Base-by-base conservation (phyloP, 2,888 invertebrate genomes). In the Bombyx huttoni region DNA sequence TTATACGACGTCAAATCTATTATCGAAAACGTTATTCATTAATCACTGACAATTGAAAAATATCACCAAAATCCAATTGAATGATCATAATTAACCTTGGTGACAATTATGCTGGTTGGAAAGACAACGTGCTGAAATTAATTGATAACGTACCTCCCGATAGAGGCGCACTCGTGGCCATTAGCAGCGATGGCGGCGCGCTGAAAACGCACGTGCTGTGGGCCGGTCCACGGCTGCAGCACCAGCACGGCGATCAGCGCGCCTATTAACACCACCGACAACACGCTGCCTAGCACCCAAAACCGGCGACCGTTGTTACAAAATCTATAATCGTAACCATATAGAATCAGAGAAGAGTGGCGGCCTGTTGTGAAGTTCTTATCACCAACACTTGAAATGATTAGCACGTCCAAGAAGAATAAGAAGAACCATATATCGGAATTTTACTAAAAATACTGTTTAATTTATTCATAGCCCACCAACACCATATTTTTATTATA, bases 131-230 rank as follows among this genome's bases (percentile, higher is more conserved):
- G n/a, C n/a, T n/a, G n/a, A 49, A 12, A 52, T 54, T 51, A 34
- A 12, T 47, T 34, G 7, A 14, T 46, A 8, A 8, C 10, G 10
- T 68, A 92, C 92, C 89, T 90, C 63, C 94, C 95, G 60, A 95
- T 91, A 34, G 84, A 76, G 7, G 95, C 92, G 76, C 95, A 96
- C 69, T 93, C 92, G 60, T 83, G 78, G 50, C 94, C 94, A 82
- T 94, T 95, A 47, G 94, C 91, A 34, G 92, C 91, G 54, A 95
- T 91, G 5, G 92, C 92, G 47, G 91, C 92, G 61, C 68, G 78
- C 63, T 67, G 73, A 77, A 62, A 88, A 66, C 80, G 81, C 61
- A 69, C 73, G 68, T 82, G 73, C 60, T 75, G 67, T 58, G 63
- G 71, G 58, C 63, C 66, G 61, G 75, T 68, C 80, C 87, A 83